A percentile compares a stretch with the other conserved stretches of the same genome.
Evolutionary conservation across 2,888 invertebrate genomes (phyloP).

Genomic region (Cryptocephalus primarius): DNA sequence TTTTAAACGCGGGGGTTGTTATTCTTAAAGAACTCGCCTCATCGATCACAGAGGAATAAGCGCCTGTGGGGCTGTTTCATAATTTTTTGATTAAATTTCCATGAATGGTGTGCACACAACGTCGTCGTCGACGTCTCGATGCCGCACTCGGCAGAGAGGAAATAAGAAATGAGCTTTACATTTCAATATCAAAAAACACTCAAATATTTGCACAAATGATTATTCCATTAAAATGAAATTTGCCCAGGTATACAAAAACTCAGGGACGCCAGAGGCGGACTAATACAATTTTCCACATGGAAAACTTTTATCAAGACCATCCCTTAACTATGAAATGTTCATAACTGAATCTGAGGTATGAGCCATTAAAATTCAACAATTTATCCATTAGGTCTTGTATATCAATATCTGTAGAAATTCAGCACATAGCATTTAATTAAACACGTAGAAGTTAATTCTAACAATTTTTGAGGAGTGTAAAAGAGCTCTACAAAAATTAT

Average conservation of each 20-base stretch:
- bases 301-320: too few species aligned
- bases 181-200: slow-evolving; percentile 40
- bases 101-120: slow-evolving; percentile 33
- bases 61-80: slow-evolving; percentile 29
- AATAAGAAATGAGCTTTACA: slow-evolving; percentile 35
- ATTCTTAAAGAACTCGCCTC: slow-evolving; percentile 24
- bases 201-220: slow-evolving; percentile 43
- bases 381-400: too few species aligned
- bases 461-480: too few species aligned
- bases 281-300: too few species aligned
- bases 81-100: slow-evolving; percentile 39
- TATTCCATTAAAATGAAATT: slow-evolving; percentile 43
- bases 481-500: too few species aligned
- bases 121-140: slow-evolving; percentile 3
- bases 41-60: slow-evolving; percentile 21
- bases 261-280: too few species aligned
- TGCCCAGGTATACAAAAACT: slow-evolving; percentile 31
- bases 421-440: too few species aligned
- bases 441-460: too few species aligned
- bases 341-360: too few species aligned
- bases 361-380: too few species aligned
- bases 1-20: slow-evolving; percentile 23
- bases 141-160: slow-evolving; percentile 11
- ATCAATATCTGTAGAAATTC: too few species aligned
- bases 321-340: too few species aligned